A percentile compares a stretch with the other conserved stretches of the same genome.
Evolutionary conservation across 2,113 vertebrate species (phyloP).

Genomic region (Erythrocercus mccallii): DNA sequence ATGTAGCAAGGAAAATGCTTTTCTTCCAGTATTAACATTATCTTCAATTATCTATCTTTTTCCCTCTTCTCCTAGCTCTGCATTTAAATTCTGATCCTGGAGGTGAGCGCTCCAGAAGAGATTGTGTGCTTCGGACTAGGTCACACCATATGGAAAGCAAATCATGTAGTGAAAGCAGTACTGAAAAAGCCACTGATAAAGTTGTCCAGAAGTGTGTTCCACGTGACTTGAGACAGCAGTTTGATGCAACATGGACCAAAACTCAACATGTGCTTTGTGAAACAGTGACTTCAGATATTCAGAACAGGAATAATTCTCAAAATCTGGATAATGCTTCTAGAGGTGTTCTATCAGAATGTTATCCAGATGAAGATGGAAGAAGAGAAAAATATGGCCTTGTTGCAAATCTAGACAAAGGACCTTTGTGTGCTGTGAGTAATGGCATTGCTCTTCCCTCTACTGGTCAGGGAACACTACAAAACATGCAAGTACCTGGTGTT

Average conservation of each 20-base stretch:
- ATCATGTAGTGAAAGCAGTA: background rate
- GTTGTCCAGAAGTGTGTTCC: slow-evolving; percentile 12
- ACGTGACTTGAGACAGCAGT: slow-evolving; percentile 34
- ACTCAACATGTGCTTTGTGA: background rate
- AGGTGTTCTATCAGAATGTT: background rate
- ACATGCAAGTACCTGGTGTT: background rate
- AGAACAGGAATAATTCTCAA: background rate
- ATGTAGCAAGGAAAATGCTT: background rate
- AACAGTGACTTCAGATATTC: background rate
- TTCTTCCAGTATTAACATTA: background rate
- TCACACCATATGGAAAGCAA: background rate
- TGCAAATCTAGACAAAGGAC: background rate
- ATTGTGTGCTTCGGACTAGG: background rate
- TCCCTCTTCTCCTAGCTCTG: background rate
- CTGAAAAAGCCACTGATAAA: background rate
- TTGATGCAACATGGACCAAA: background rate
- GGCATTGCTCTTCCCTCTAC: background rate
- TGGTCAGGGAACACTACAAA: background rate
- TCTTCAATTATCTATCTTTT: background rate
- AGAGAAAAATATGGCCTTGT: background rate
- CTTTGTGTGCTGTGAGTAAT: background rate
- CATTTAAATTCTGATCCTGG: slow-evolving; percentile 33
- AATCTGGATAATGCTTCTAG: background rate
- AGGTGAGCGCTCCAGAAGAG: slow-evolving; percentile 24
- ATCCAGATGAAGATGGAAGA: background rate